Base-by-base conservation (phyloP, 2,113 vertebrate genomes). In the Drymodes brunneopygia region DNA sequence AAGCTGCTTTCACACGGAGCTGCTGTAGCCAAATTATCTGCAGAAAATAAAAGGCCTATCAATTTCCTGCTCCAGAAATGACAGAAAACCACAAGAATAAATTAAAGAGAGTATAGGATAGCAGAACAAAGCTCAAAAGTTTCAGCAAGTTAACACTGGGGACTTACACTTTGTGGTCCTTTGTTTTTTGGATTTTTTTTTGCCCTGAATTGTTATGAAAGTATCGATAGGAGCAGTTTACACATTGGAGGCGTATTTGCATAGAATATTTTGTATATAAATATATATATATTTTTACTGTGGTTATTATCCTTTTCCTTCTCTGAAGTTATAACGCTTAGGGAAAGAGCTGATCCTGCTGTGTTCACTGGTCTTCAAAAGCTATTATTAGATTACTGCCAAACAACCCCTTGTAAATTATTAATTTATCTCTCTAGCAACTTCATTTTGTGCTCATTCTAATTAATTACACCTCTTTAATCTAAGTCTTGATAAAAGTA, bases 371-470 rank as follows among this genome's bases (percentile, higher is more conserved):
- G 96, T 97, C 98, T 98, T 97, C 95, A 96, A 98, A 98, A 98
- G 98, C 98, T 98, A 97, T 98, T 98, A 98, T 98, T 99, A 98
- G 97, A 98, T 98, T 98, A 99, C 98, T 98, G 98, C 98, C 97
- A 98, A 98, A 98, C 98, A 98, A 97, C 97, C 98, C 97, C 97
- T 94, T 99, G 98, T 99, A 99, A 99, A 99, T 99, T 97, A 98
- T 98, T 98, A 96, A 98, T 98, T 98, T 99, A 96, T 97, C 96
- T 97, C 97, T 98, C 98, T 98, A 98, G 97, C 97, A 98, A 98
- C 98, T 99, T 98, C 97, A 98, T 99, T 98, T 98, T 97, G 98
- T 98, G 98, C 98, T 98, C 98, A 98, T 98, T 98, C 97, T 98
- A 98, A 98, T 98, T 98, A 98, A 98, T 98, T 98, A 97, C 98